Base-by-base conservation (phyloP, 2,113 vertebrate species). In the Petrocephalus microphthalmus region DNA sequence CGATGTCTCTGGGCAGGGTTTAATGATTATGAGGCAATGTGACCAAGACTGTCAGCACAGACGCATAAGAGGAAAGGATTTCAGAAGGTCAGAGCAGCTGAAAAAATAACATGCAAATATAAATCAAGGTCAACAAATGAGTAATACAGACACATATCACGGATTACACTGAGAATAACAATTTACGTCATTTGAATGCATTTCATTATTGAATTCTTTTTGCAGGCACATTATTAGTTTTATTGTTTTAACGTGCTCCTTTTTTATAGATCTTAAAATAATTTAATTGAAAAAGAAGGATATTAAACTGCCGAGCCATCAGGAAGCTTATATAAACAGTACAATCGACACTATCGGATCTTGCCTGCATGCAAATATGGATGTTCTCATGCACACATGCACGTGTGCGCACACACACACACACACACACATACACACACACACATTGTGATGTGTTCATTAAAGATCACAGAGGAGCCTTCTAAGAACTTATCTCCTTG, bases 221-320 rank as follows among this genome's bases (percentile, higher is more conserved):
- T 84, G 5, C 22, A 33, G 84, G 20, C 29, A 25, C n/a, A 53
- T 54, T 85, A 85, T 54, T 53, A 54, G 52, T 53, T 51, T 29
- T 53, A 54, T 33, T 53, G 84, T 85, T 53, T 82, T 45, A n/a
- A 49, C 13, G 5, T 37, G 67, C 37, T 74, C 29, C 67, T 33
- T 82, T 78, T 82, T 45, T 82, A 82, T 82, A 37, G 78, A 82
- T 47, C 78, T 82, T 29, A 85, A 85, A 53, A 51, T 52, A 74
- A 74, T 29, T 37, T 74, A 15, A 33, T 74, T 74, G 67, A 74
- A 37, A 74, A 51, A 85, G 84, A 53, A 15, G 49, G n/a, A n/a
- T 49, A 84, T 51, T 84, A 15, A 84, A 84, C 45, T 51, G 49
- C 29, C 54, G 13, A 29, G 22, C 84, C 47, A 29, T 85, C 84